Evolutionary conservation across 23 tunicate species (phyloP), one percentile per base, ranked within the genome.

Genomic region (Ascidia mentula): DNA sequence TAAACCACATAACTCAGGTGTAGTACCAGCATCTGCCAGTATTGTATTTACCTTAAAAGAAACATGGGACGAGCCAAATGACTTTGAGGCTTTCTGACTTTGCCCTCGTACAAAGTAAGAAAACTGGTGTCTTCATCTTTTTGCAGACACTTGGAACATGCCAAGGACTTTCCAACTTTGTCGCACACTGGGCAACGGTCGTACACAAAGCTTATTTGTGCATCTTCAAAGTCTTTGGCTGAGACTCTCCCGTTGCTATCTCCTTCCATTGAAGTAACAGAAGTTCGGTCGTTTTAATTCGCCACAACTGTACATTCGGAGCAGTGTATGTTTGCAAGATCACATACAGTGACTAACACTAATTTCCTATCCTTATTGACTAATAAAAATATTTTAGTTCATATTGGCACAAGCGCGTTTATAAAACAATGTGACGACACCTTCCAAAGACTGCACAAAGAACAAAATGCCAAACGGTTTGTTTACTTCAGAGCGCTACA

Each of bases 161-260:
- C 82, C 31, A 85, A 59, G 17, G 89, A 77, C 69, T 85, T 85
- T 42, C 89, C 89, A 77, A 85, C 39, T 65, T 45, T 45, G 53
- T 69, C 89, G 71, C 89, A 85, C n/a, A 77, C 45, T 5, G 78
- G 78, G 45, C 89, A 85, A 0, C 80, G 81, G 45, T 85, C 75
- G 45, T 85, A 85, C 31, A 85, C 71, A 77, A 85, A 53, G 13
- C 65, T 53, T 20, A 53, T 53, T 53, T 53, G 22, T 53, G 24
- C 65, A 53, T 53, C 65, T 53, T 53, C 28, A 53, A 53, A 53
- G 65, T 53, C 65, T 53, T 53, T 53, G 65, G 22, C 24, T 53
- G 65, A 28, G 65, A 28, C 65, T 53, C 24, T 26, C 2, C 24
- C 65, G 24, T 53, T 53, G 65, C 65, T 53, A 53, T 53, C 65